phyloP scores from a whole-genome alignment of 37 sponge, comb jelly and placozoan species.

The Geodia barretti region DNA sequence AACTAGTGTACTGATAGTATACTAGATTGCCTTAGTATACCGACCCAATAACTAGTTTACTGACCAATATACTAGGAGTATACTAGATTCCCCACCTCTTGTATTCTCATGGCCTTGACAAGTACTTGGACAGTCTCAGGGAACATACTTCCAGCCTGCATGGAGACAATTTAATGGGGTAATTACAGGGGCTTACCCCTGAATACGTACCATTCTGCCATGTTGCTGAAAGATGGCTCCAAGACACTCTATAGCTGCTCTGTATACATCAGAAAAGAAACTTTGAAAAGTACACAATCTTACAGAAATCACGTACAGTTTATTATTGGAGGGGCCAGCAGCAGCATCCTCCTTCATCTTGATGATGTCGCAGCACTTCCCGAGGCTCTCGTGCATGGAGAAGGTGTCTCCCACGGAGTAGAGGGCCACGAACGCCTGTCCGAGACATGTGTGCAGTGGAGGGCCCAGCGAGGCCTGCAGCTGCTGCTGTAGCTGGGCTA shows the following conservation, averaged over 20 bases:
- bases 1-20: too few relatives aligned
- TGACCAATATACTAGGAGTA: neutral
- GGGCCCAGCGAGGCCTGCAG: conserved; percentile 63
- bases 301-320: conserved; percentile 23
- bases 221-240: conserved; percentile 61
- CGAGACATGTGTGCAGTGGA: conserved; percentile 57
- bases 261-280: conserved; percentile 24
- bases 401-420: conserved; percentile 68
- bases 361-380: conserved; percentile 78
- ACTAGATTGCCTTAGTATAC: too few relatives aligned
- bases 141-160: conserved; percentile 68
- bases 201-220: conserved; percentile 61
- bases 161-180: neutral
- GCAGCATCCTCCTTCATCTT: conserved; percentile 49
- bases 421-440: conserved; percentile 66
- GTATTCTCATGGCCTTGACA: conserved; percentile 58
- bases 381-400: conserved; percentile 59
- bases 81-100: conserved; percentile 42
- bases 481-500: conserved; percentile 50
- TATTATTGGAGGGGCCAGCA: conserved; percentile 27
- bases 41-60: too few relatives aligned
- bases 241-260: conserved; percentile 63
- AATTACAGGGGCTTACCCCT: neutral
- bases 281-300: neutral
- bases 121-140: conserved; percentile 73